Conservation (phyloP, 1,140 invertebrate species). For the Acromyrmex charruanus region DNA sequence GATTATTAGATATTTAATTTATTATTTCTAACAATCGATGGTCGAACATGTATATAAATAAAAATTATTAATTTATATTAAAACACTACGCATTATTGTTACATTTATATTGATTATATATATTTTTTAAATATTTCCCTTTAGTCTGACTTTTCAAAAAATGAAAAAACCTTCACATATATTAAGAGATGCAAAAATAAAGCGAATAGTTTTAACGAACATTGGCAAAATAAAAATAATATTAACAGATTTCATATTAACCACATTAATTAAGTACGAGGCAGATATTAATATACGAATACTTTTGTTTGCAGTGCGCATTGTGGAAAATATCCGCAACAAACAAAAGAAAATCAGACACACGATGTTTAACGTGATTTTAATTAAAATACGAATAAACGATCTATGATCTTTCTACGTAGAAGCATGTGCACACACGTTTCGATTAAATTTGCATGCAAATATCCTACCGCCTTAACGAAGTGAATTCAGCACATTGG, state of each 20-base stretch:
- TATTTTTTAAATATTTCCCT: neutral
- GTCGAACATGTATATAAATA: neutral
- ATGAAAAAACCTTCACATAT: neutral
- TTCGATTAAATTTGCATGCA: constrained; percentile 62
- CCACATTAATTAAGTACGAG: neutral
- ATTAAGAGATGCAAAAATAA: neutral
- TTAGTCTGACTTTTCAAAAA: neutral
- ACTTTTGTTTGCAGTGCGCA: neutral
- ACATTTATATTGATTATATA: neutral
- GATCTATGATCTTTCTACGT: constrained; percentile 34
- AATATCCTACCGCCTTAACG: constrained; percentile 51
- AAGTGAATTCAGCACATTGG: constrained; percentile 60
- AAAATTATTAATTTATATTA: neutral
- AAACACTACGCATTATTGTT: neutral
- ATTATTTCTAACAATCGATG: neutral
- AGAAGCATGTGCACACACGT: constrained; percentile 39
- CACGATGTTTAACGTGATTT: constrained; percentile 18
- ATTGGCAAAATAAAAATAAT: neutral
- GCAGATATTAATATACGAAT: constrained; percentile 18
- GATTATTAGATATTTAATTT: neutral
- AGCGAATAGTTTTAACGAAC: neutral
- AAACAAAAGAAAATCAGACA: neutral
- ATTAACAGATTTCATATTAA: constrained; percentile 1
- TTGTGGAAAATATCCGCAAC: neutral
- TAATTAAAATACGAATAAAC: constrained; percentile 57